Evolutionary conservation across 2,888 invertebrate species (phyloP), one percentile per base, ranked within the genome.

Genomic region (Agriopis marginaria): DNA sequence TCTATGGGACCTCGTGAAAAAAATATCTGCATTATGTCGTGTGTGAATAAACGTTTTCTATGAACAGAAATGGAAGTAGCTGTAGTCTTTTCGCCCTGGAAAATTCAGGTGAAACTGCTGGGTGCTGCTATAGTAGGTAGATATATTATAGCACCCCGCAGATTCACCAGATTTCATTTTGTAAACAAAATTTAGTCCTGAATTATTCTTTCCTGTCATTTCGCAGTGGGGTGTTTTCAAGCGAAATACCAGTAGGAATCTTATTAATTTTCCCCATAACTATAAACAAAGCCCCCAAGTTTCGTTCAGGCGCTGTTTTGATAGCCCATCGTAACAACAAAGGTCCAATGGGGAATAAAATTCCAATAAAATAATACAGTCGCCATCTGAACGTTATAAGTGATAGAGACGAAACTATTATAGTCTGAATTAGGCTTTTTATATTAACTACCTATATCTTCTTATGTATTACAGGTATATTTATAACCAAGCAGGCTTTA

Each of bases 251-350:
- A 51, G 10, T 23, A 51, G 23, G 23, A 17, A 23, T 23, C 50
- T 14, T 51, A 51, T 51, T 51, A 51, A 23, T 50, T 51, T 51
- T 23, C 9, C 23, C 42, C 55, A 56, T 56, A 56, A 56, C 55
- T 42, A 56, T 56, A 42, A 56, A 56, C 55, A 42, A 42, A 17
- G 55, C 32, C 42, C 8, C 55, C 6, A 42, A 54, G 39, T 56
- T 56, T 56, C 59, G 10, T 59, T 23, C 12, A 23, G 45, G 47
- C 47, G 59, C 17, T 59, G 59, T 59, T 59, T 59, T 59, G 47
- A 59, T 59, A 45, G 47, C 23, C 14, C 55, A 23, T 59, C 59
- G 59, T 59, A 59, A 59, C 59, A 59, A 45, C 32, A n/a, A 59
- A 59, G 47, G 44, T 42, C 42, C 14, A 7, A 10, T 14, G 42